Conservation (phyloP, 2,888 invertebrate genomes). For the Biston betularia region DNA sequence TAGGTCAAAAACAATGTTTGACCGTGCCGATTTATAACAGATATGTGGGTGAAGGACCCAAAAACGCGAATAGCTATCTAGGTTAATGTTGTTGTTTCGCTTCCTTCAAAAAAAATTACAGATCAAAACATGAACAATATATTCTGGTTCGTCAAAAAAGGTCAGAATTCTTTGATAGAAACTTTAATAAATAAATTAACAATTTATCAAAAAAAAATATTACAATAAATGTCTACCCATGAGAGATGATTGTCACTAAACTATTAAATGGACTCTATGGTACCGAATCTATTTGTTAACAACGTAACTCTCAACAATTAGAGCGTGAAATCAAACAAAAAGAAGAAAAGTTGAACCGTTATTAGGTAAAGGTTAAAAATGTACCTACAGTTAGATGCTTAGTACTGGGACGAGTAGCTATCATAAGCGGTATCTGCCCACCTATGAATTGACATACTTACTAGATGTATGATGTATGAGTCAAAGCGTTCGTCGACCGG, state of each 20-base stretch:
- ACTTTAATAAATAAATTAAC: not conserved
- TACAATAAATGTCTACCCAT: not conserved
- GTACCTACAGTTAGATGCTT: conserved; percentile 23
- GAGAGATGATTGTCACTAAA: not conserved
- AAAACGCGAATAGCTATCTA: conserved; percentile 28
- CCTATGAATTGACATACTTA: conserved; percentile 11
- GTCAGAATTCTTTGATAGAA: not conserved
- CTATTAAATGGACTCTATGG: not conserved
- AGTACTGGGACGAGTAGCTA: conserved; percentile 11
- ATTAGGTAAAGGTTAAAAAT: conserved; percentile 42
- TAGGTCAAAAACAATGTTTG: conserved; percentile 29
- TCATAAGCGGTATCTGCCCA: conserved; percentile 1
- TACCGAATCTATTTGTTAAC: conserved; percentile 6
- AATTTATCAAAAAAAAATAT: not conserved
- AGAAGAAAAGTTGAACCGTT: conserved; percentile 45
- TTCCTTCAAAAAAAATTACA: not conserved
- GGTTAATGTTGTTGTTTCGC: conserved; percentile 19
- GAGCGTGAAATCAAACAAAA: conserved; percentile 50
- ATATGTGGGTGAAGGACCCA: conserved; percentile 33
- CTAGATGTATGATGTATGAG: conserved; percentile 19
- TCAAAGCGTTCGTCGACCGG: conserved; percentile 48
- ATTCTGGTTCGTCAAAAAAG: not conserved
- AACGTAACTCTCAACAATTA: conserved; percentile 33
- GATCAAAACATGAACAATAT: not conserved
- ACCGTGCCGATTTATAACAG: conserved; percentile 14